A percentile compares a stretch with the other conserved stretches of the same genome.
Evolutionary conservation across 2,888 invertebrate species (phyloP).

Genomic region (Bombyx huttoni): DNA sequence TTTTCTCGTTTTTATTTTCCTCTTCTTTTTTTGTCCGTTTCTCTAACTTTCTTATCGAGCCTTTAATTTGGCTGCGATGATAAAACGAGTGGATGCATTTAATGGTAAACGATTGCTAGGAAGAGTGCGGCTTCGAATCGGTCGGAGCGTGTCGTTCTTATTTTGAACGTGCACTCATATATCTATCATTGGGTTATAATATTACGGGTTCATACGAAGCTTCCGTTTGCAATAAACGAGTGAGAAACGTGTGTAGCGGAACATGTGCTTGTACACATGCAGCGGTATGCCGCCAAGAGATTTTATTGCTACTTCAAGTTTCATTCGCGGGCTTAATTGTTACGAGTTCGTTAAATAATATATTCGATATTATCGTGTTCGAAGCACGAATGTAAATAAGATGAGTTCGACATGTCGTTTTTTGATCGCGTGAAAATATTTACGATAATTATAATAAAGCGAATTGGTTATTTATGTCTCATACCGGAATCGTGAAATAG

Average conservation of each 20-base stretch:
- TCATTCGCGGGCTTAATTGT: too few species aligned
- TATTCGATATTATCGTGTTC: too few species aligned
- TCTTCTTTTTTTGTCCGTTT: constrained; percentile 14
- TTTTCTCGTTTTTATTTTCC: constrained; percentile 13
- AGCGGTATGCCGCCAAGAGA: constrained; percentile 33
- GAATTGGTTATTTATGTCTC: too few species aligned
- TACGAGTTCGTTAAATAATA: too few species aligned
- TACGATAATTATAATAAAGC: too few species aligned
- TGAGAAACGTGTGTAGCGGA: constrained; percentile 30
- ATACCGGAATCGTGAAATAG: too few species aligned
- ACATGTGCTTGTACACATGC: constrained; percentile 29
- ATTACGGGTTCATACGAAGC: constrained; percentile 33
- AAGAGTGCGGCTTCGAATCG: constrained; percentile 3
- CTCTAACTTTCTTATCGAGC: constrained; percentile 38
- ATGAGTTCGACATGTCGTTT: too few species aligned
- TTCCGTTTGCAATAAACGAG: constrained; percentile 61
- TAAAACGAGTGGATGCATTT: constrained; percentile 20
- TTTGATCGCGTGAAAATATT: too few species aligned
- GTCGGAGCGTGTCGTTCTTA: constrained; percentile 20
- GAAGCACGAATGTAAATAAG: too few species aligned
- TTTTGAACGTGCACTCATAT: constrained; percentile 41
- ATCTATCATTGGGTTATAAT: constrained; percentile 49
- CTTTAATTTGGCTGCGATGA: constrained; percentile 52
- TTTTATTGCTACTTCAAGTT: constrained; percentile 33
- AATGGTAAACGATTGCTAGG: constrained; percentile 11